Evolutionary conservation across 2,113 vertebrate genomes (phyloP).

Genomic region (Microcebus griseorufus): DNA sequence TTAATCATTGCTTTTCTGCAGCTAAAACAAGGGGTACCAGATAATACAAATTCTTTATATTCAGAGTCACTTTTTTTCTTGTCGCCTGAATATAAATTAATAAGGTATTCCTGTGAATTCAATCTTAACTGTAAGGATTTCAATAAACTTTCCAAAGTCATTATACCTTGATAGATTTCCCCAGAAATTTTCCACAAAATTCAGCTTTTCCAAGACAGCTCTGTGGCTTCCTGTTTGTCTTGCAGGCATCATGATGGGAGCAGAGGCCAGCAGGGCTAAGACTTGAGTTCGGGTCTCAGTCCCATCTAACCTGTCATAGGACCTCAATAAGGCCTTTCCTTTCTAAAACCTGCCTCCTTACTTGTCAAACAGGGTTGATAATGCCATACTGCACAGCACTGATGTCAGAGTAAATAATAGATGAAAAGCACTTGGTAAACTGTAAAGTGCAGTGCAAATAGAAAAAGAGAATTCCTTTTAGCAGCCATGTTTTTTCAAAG

Average conservation of each 20-base stretch:
- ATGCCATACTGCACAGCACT: background rate
- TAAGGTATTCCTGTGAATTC: background rate
- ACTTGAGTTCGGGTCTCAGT: background rate
- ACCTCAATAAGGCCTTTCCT: background rate
- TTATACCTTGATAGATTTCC: background rate
- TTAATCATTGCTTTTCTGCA: constrained; percentile 32
- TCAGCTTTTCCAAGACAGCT: constrained; percentile 5
- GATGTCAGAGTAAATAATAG: background rate
- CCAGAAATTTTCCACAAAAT: background rate
- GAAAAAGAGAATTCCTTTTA: background rate
- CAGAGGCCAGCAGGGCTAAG: background rate
- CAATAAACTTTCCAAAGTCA: constrained; percentile 48
- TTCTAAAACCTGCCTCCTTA: constrained; percentile 5
- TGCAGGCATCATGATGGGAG: background rate
- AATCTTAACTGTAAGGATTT: constrained; percentile 43
- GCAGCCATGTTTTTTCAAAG: background rate
- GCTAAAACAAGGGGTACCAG: constrained; percentile 9
- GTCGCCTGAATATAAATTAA: constrained; percentile 44
- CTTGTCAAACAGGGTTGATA: background rate
- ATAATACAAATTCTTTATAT: constrained; percentile 19
- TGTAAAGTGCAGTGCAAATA: background rate
- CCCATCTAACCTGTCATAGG: background rate
- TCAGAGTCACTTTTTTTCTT: constrained; percentile 36
- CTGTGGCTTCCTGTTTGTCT: background rate
- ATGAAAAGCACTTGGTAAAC: background rate